These are phyloP conservation scores for Heliconius sara DNA, from an alignment of 2,888 invertebrate species.

Conservation along the genomic window DNA sequence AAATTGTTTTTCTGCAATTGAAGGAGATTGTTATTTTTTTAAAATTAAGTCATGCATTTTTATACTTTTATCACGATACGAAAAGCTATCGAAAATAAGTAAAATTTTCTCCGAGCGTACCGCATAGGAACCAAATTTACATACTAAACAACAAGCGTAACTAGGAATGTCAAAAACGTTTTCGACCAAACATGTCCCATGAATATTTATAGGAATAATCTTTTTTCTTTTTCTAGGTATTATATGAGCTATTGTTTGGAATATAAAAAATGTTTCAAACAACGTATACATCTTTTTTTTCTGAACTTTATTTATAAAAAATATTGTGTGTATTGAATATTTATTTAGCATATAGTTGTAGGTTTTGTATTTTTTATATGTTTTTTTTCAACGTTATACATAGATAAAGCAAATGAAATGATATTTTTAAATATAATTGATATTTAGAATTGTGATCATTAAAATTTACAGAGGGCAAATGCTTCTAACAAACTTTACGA, in stretches of 20 bases:
- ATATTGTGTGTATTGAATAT: too few species aligned
- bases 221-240: conserved; percentile 22
- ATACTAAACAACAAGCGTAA: conserved; percentile 42
- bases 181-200: conserved; percentile 32
- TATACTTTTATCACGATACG: neutral
- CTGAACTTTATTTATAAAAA: neutral
- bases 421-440: neutral
- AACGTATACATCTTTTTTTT: neutral
- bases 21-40: neutral
- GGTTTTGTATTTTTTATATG: too few species aligned
- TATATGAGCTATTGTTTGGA: conserved; percentile 27
- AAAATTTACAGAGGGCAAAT: neutral
- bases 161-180: conserved; percentile 37
- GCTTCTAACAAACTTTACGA: neutral
- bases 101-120: conserved; percentile 2
- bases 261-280: neutral
- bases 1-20: too few species aligned
- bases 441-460: neutral
- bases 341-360: too few species aligned
- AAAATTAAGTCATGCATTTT: neutral
- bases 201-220: conserved; percentile 41
- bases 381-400: too few species aligned
- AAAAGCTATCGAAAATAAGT: conserved; percentile 2
- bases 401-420: too few species aligned
- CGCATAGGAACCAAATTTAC: conserved; percentile 34